Percentiles rank a stretch among this genome's conserved stretches.
These are phyloP conservation scores for Noctilio leporinus DNA, from an alignment of 2,113 vertebrate genomes.

Conservation along the genomic window DNA sequence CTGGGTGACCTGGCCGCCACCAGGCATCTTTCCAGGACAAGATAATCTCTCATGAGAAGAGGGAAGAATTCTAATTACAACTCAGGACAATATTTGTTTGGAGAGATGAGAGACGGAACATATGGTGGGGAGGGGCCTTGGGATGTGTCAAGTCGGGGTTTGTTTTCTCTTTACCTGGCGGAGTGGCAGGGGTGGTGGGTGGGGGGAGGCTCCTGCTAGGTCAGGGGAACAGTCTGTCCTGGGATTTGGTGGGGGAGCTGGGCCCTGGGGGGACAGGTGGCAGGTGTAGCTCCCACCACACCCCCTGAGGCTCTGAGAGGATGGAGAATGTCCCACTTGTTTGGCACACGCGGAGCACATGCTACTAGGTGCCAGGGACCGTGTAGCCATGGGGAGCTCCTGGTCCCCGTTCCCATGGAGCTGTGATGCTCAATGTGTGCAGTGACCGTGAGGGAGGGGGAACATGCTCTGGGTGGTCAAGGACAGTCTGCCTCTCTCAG, in stretches of 20 bases:
- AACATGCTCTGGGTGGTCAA: background rate
- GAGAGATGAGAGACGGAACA: conserved; percentile 62
- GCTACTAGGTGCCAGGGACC: accelerated
- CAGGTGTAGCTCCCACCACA: accelerated
- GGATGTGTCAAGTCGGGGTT: conserved; percentile 5
- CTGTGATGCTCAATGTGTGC: accelerated
- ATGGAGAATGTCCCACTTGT: accelerated
- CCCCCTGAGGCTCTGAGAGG: background rate
- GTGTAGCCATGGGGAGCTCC: accelerated
- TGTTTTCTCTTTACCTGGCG: conserved; percentile 34
- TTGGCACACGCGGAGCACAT: accelerated
- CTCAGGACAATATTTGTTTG: conserved; percentile 74
- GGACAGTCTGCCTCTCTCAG: background rate
- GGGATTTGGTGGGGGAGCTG: background rate
- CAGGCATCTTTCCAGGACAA: background rate
- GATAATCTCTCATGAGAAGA: conserved; percentile 67
- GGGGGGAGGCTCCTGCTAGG: background rate
- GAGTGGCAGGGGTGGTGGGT: accelerated
- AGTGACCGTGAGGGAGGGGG: background rate
- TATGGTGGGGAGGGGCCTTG: conserved; percentile 53
- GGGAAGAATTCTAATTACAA: conserved; percentile 72
- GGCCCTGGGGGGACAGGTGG: background rate
- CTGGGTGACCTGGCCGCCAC: background rate
- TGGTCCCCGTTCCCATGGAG: background rate
- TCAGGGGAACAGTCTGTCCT: background rate